Percentiles rank a stretch among this genome's conserved stretches.
Conservation (phyloP, 1,140 invertebrate species). For the Antheraea pernyi region DNA sequence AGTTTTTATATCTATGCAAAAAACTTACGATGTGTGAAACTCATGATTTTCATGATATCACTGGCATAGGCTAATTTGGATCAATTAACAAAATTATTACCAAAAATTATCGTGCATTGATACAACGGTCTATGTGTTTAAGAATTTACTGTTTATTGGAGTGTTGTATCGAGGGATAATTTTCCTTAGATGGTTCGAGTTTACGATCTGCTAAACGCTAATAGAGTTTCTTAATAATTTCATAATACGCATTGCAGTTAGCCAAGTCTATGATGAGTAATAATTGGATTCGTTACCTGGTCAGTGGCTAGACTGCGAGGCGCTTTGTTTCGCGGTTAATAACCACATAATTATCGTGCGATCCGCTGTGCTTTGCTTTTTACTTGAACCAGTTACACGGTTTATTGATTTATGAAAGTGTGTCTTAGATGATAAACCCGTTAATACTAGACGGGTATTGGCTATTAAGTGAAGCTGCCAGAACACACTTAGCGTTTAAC, state of each 20-base stretch:
- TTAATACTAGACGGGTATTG: no score
- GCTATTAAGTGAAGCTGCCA: no score
- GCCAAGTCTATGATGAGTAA: slow-evolving; percentile 14
- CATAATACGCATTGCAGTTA: slow-evolving; percentile 15
- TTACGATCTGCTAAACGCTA: slow-evolving; percentile 27
- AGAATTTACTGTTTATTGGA: not conserved
- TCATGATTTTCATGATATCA: slow-evolving; percentile 63
- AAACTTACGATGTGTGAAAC: slow-evolving; percentile 50
- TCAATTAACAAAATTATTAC: slow-evolving; percentile 56
- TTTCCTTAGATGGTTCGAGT: slow-evolving; percentile 17
- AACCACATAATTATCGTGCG: slow-evolving; percentile 8
- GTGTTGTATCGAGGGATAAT: slow-evolving; percentile 3
- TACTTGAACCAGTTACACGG: not conserved
- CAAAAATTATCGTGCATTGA: slow-evolving; percentile 21
- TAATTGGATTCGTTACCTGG: slow-evolving; percentile 18
- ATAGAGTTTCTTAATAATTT: slow-evolving; percentile 13
- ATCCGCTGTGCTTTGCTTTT: not conserved
- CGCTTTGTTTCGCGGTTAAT: slow-evolving; percentile 23
- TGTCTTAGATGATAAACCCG: not conserved
- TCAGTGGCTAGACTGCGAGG: slow-evolving; percentile 26
- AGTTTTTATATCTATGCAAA: slow-evolving; percentile 16
- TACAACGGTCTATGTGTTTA: slow-evolving; percentile 15
- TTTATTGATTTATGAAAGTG: not conserved
- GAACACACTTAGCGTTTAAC: no score
- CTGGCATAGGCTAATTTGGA: slow-evolving; percentile 43